Base-by-base conservation (phyloP, 2,888 invertebrate species). In the Axea sp. region DNA sequence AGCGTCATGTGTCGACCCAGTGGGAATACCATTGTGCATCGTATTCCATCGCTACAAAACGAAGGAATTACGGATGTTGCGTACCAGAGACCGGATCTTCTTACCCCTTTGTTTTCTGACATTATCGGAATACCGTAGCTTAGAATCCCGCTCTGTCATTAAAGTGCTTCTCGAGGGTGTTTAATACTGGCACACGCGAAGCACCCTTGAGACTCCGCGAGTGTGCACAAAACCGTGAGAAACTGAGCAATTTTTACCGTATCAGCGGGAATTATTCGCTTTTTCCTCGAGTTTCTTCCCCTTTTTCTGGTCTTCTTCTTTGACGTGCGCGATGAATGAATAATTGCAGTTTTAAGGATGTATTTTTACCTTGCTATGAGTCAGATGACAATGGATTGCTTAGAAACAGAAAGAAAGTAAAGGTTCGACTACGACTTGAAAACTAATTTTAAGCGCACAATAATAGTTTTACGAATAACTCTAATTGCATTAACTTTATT, bases 61-160 rank as follows among this genome's bases (percentile, higher is more conserved):
- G 62, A 60, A 73, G 73, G 73, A 73, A 67, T 73, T 67, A 62
- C 73, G 73, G 73, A 67, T 73, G 73, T 73, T 68, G 73, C 73
- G 57, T 62, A 73, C 68, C 73, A 57, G 19, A 55, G 73, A 62
- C 73, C 73, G 73, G 68, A 74, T 68, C 73, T 74, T 53, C 64
- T 62, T 74, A 59, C 62, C 68, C 64, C 64, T 80, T 81, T 81
- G 80, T 82, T 78, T 81, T 79, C 78, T 60, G 62, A 73, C 75
- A 76, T 79, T 79, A 82, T 81, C 81, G 79, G 62, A 68, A 53
- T 72, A 71, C 73, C 81, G 77, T 77, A 81, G 84, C 83, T 84
- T 83, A 83, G 84, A 83, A 83, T 84, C 84, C 75, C 74, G 41
- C 51, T 60, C 80, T 80, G 80, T 83, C 83, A 84, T 85, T 85